Conservation (phyloP, 2,797 vertebrate species). For the Spinibarbus caldwelli region DNA sequence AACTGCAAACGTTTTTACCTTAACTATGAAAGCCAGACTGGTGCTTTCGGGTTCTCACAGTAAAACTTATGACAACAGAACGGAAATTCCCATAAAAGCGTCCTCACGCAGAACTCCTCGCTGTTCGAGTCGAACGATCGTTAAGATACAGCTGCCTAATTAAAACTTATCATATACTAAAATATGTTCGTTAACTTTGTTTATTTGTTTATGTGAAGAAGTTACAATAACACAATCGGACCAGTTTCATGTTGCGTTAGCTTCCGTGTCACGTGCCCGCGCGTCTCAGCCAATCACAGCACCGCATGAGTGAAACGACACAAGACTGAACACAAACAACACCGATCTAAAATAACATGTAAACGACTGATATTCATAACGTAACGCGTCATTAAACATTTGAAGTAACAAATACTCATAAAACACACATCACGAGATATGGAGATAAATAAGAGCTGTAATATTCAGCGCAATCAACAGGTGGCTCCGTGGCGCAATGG, state of each 20-base stretch:
- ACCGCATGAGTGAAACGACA: neutral
- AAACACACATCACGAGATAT: rapidly evolving
- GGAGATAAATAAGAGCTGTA: rapidly evolving
- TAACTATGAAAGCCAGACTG: neutral
- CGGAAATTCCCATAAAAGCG: too few species aligned
- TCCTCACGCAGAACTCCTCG: too few species aligned
- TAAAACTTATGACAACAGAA: too few species aligned
- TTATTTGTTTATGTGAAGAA: neutral
- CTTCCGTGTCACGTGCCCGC: neutral
- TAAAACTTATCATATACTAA: too few species aligned
- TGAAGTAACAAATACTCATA: rapidly evolving
- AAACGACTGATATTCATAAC: rapidly evolving
- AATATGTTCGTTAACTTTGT: neutral
- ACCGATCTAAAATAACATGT: neutral
- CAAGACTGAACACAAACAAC: neutral
- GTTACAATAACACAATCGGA: neutral
- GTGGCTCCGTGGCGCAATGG: conserved; percentile 95
- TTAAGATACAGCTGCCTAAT: too few species aligned
- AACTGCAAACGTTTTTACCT: neutral
- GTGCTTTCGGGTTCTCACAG: neutral
- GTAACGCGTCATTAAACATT: neutral
- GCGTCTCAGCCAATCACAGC: neutral
- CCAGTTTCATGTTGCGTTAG: neutral
- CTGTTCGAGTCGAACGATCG: too few species aligned
- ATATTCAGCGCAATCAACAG: rapidly evolving